Conservation (phyloP, 2,888 invertebrate genomes). For the Amphiduros pacificus region DNA sequence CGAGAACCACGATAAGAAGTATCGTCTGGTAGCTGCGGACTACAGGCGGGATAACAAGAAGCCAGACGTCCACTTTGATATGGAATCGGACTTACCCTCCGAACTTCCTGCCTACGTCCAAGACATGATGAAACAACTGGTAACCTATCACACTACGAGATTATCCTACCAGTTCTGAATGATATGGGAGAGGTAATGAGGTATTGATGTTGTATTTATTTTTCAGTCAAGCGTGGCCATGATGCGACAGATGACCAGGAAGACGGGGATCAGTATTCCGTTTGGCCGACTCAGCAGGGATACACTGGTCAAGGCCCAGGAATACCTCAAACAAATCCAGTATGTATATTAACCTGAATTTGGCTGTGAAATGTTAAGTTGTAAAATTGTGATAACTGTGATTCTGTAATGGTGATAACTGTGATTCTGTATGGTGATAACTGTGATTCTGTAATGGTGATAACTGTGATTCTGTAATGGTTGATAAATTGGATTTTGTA, state of each 20-base stretch:
- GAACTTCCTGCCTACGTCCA: conserved; percentile 51
- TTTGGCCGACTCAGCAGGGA: conserved; percentile 57
- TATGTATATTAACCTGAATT: conserved; percentile 32
- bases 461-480: too few relatives aligned
- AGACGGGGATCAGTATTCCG: conserved; percentile 54
- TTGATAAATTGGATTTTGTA: too few relatives aligned
- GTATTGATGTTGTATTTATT: conserved; percentile 2
- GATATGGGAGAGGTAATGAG: too few relatives aligned
- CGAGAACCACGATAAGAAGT: conserved; percentile 59
- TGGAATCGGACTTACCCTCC: conserved; percentile 54
- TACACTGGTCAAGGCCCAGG: conserved; percentile 54
- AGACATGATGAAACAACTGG: conserved; percentile 58
- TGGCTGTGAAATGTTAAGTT: too few relatives aligned
- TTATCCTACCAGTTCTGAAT: too few relatives aligned
- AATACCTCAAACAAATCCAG: conserved; percentile 55
- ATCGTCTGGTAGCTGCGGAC: conserved; percentile 60
- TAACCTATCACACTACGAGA: too few relatives aligned
- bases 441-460: too few relatives aligned
- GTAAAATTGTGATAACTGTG: too few relatives aligned
- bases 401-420: too few relatives aligned
- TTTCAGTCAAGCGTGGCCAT: conserved; percentile 49
- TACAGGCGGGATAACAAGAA: conserved; percentile 35
- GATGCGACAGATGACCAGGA: conserved; percentile 44
- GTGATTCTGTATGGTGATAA: too few relatives aligned
- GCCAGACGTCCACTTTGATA: conserved; percentile 46